A percentile compares a stretch with the other conserved stretches of the same genome.
phyloP scores from a whole-genome alignment of 2,888 invertebrate genomes.

The Sarcophaga carnaria region DNA sequence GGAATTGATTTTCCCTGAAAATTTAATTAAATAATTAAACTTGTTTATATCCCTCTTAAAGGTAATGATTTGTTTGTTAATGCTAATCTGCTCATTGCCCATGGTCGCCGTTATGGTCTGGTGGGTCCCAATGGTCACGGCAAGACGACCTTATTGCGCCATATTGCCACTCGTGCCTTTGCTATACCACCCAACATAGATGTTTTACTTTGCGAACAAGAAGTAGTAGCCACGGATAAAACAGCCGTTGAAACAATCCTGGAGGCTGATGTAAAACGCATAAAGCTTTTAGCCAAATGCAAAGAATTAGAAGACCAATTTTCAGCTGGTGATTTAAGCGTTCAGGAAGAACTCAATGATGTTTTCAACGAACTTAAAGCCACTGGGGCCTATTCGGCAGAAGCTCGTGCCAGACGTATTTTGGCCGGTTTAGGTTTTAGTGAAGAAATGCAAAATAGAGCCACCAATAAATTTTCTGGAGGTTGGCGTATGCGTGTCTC shows the following conservation, averaged over 20 bases:
- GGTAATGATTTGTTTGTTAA: conserved; percentile 98
- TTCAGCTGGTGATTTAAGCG: conserved; percentile 88
- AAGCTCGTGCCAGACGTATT: conserved; percentile 97
- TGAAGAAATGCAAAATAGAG: conserved; percentile 93
- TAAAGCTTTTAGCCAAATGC: conserved; percentile 90
- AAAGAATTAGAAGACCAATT: conserved; percentile 89
- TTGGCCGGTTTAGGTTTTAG: conserved; percentile 98
- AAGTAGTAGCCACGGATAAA: conserved; percentile 96
- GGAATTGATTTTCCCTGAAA: neutral
- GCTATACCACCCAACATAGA: conserved; percentile 97
- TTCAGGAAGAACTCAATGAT: conserved; percentile 92
- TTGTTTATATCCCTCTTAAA: conserved; percentile 46
- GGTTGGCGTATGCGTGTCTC: conserved; percentile 99
- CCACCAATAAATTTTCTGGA: conserved; percentile 94
- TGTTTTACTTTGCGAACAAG: conserved; percentile 98
- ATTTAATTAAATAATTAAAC: neutral
- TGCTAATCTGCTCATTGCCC: conserved; percentile 95
- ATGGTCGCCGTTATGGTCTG: conserved; percentile 96
- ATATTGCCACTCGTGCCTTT: conserved; percentile 94
- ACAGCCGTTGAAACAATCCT: conserved; percentile 96
- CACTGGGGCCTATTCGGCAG: conserved; percentile 98
- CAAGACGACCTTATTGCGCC: conserved; percentile 97
- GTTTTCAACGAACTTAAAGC: conserved; percentile 97
- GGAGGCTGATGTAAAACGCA: conserved; percentile 95
- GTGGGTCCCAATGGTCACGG: conserved; percentile 99